Evolutionary conservation across 37 sponge, comb jelly and placozoan genomes (phyloP), one percentile per base, ranked within the genome.

Genomic region (Halisarca cf. caerulea): DNA sequence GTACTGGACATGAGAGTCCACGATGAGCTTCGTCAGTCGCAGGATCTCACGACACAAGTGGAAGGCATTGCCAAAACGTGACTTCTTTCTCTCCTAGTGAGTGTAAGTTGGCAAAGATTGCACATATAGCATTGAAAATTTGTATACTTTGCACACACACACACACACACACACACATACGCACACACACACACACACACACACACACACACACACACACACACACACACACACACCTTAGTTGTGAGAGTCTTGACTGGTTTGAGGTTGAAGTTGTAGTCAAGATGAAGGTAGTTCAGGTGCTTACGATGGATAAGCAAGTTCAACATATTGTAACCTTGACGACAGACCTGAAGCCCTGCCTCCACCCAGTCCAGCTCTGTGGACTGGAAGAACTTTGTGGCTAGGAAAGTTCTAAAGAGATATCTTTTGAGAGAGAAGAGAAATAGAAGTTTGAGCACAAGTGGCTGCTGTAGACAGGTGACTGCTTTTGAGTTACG

Each of bases 321-420:
- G 85, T 99, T 99, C 62, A 99, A 85, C 99, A 99, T 99, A 94
- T 99, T 99, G 95, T 99, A 99, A n/a, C 99, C 99, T 86, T 99
- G 99, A 62, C 97, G 88, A 84, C 99, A 99, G 78, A 99, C 99
- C 84, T 99, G 99, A 2, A 99, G 88, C 43, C 99, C 99, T 17
- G 88, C 99, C 87, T 99, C 99, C 53, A 99, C 99, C 99, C 99
- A 99, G 66, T 99, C 99, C 61, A 99, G 91, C 75, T 93, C 89
- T 11, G 99, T 99, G 25, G 95, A 92, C 91, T 99, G 99, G 91
- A 99, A 99, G 84, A 99, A 99, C 91, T 99, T 99, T 37, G 99
- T 99, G 0, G 94, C 70, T 85, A 94, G 92, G 94, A 99, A 99
- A 21, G 99, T 96, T 15, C 90, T 89, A 80, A 99, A 99, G 51